phyloP scores from a whole-genome alignment of 1,140 invertebrate genomes.

The Fopius arisanus region DNA sequence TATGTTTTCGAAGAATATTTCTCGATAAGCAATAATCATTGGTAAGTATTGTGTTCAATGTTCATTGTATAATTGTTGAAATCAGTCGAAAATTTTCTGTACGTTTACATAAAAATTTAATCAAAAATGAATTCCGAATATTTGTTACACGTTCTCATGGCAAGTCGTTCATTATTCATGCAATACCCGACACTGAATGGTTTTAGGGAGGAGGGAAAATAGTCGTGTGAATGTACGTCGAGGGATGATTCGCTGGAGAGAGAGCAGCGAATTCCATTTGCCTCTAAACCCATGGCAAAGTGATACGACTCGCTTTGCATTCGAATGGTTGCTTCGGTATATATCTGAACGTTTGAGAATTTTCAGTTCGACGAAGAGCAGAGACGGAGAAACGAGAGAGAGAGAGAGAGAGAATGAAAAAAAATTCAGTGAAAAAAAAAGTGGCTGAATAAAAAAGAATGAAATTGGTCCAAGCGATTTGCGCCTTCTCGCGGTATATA shows the following conservation, averaged over 20 bases:
- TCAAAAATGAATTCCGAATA: background rate
- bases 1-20: too few species aligned
- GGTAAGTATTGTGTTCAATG: too few species aligned
- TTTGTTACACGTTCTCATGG: background rate
- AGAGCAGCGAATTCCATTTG: conserved; percentile 17
- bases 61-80: background rate
- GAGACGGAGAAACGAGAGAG: background rate
- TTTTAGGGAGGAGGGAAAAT: background rate
- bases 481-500: conserved; percentile 27
- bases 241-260: conserved; percentile 12
- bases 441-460: conserved; percentile 25
- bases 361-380: conserved; percentile 15
- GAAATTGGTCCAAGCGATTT: conserved; percentile 47
- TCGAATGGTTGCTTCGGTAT: conserved; percentile 37
- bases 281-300: conserved; percentile 32
- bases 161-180: background rate
- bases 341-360: conserved; percentile 32
- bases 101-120: background rate
- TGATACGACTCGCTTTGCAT: conserved; percentile 47
- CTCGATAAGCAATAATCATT: too few species aligned
- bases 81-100: background rate
- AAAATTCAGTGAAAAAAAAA: background rate
- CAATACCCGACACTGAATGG: conserved; percentile 1
- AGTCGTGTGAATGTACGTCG: conserved; percentile 7
- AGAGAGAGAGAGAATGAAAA: conserved; percentile 17